These are phyloP conservation scores for Tapirus terrestris DNA, from an alignment of 2,113 vertebrate species.

Conservation along the genomic window DNA sequence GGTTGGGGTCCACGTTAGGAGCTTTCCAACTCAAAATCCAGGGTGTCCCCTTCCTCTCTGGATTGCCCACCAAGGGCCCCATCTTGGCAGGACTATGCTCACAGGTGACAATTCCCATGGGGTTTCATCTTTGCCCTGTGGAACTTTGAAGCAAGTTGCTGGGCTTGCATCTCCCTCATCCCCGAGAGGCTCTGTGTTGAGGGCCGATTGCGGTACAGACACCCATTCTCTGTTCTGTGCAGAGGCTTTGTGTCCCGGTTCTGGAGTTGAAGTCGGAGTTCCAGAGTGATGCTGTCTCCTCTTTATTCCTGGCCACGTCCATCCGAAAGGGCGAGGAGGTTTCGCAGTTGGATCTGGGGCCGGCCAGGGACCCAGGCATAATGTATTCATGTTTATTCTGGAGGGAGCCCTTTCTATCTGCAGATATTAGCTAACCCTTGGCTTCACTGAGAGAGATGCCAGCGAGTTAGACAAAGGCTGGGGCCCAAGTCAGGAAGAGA, in stretches of 20 bases:
- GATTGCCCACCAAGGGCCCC: rapidly evolving
- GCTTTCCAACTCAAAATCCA: rapidly evolving
- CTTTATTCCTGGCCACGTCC: not conserved
- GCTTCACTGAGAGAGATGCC: not conserved
- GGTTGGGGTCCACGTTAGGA: rapidly evolving
- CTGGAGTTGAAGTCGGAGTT: no score
- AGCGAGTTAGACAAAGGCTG: not conserved
- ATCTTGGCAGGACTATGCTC: not conserved
- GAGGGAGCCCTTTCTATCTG: not conserved
- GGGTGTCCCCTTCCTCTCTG: not conserved
- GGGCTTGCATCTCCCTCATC: rapidly evolving
- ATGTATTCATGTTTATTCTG: not conserved
- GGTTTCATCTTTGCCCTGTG: rapidly evolving
- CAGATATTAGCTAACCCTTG: slow-evolving; percentile 5
- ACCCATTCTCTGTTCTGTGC: rapidly evolving
- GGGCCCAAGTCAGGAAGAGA: not conserved
- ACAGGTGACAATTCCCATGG: rapidly evolving
- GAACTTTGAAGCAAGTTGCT: rapidly evolving
- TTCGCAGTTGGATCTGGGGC: not conserved
- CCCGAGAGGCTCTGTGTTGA: rapidly evolving
- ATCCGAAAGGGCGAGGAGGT: rapidly evolving
- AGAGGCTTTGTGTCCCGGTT: rapidly evolving
- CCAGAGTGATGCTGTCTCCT: rapidly evolving
- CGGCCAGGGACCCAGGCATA: not conserved
- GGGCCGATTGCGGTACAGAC: rapidly evolving